Percentiles rank a stretch among this genome's conserved stretches.
Conservation (phyloP, 2,113 vertebrate genomes). For the Morone chrysops region DNA sequence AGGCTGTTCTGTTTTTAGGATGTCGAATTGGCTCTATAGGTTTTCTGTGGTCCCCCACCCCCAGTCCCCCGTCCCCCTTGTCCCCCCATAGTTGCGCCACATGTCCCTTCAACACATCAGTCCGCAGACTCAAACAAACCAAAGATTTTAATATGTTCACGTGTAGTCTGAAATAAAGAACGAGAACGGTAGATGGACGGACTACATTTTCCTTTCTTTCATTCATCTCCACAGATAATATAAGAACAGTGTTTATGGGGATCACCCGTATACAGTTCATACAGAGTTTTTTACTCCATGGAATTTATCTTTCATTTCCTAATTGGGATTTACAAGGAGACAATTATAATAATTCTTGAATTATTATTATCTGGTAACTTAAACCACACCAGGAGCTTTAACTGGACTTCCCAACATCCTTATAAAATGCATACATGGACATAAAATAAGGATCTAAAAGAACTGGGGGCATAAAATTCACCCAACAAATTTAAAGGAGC, state of each 20-base stretch:
- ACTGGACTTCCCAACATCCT: background rate
- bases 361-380: background rate
- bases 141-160: slow-evolving; percentile 99
- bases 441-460: background rate
- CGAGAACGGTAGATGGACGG: slow-evolving; percentile 79
- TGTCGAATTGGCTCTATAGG: slow-evolving; percentile 71
- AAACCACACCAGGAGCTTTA: background rate
- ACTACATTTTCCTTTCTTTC: slow-evolving; percentile 41
- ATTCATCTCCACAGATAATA: background rate
- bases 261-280: too few relatives aligned
- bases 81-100: slow-evolving; percentile 69
- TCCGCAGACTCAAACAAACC: slow-evolving; percentile 93
- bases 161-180: slow-evolving; percentile 97
- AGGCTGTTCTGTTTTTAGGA: slow-evolving; percentile 76
- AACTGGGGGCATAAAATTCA: background rate
- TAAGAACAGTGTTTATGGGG: too few relatives aligned
- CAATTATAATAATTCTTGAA: background rate
- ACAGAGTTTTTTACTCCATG: background rate
- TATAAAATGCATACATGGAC: background rate
- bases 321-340: background rate
- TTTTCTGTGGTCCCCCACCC: slow-evolving; percentile 73
- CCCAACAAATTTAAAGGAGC: slow-evolving; percentile 1
- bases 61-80: background rate
- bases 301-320: background rate
- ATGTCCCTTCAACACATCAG: slow-evolving; percentile 83